Conservation (phyloP, 2,113 vertebrate genomes). For the Grallaria varia region DNA sequence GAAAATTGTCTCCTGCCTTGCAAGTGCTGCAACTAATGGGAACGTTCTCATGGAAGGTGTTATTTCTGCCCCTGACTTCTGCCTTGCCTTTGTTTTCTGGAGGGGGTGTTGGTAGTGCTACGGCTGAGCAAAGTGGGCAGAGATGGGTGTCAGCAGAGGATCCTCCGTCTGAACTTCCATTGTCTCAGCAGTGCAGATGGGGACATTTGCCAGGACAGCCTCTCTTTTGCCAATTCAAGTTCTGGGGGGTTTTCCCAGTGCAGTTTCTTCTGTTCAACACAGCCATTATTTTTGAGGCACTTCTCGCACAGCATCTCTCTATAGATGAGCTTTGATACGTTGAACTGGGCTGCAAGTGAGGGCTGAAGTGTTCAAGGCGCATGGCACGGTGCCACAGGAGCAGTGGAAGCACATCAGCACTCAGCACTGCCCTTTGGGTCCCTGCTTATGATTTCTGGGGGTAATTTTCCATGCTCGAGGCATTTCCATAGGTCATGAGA, state of each 20-base stretch:
- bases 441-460: neutral
- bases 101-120: neutral
- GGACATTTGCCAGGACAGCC: neutral
- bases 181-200: neutral
- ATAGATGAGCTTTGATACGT: neutral
- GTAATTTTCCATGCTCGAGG: neutral
- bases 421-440: neutral
- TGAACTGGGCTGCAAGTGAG: neutral
- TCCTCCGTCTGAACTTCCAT: neutral
- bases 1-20: neutral
- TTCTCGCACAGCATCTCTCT: neutral
- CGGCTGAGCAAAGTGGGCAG: neutral
- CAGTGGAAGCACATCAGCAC: neutral
- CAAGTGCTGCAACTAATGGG: neutral
- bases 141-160: neutral
- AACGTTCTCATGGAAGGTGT: neutral
- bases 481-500: constrained; percentile 17
- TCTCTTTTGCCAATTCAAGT: neutral
- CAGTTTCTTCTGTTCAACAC: neutral
- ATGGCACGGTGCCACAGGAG: neutral
- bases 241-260: neutral
- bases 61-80: neutral
- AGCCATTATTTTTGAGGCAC: neutral
- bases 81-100: neutral
- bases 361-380: neutral